Conservation (phyloP, 2,113 vertebrate species). For the Malurus melanocephalus region DNA sequence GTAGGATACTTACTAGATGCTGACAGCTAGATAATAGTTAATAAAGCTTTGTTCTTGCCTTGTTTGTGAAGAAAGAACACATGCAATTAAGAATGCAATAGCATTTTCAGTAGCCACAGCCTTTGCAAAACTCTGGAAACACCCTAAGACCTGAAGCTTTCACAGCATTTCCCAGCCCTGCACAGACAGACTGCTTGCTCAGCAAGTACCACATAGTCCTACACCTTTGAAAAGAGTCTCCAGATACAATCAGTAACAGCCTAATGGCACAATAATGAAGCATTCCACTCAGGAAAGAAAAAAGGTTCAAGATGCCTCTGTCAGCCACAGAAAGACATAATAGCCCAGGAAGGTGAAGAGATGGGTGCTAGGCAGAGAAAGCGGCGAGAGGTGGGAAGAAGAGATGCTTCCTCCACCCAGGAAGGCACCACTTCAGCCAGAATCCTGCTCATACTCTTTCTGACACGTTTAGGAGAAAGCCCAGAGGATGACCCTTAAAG, state of each 20-base stretch:
- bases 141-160: neutral
- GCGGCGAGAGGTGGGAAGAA: neutral
- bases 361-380: neutral
- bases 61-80: neutral
- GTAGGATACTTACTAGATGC: neutral
- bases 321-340: neutral
- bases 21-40: neutral
- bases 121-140: neutral
- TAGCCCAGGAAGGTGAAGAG: neutral
- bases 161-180: neutral
- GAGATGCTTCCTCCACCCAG: neutral
- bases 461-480: neutral
- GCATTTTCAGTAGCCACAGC: neutral
- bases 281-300: neutral
- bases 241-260: neutral
- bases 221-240: neutral
- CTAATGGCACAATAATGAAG: neutral
- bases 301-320: neutral
- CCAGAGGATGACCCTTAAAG: neutral
- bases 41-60: neutral
- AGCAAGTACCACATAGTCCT: neutral
- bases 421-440: neutral
- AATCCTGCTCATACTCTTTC: neutral
- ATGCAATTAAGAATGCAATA: neutral
- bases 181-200: neutral